phyloP scores from a whole-genome alignment of 2,888 invertebrate genomes.

The Oscheius sp. region DNA sequence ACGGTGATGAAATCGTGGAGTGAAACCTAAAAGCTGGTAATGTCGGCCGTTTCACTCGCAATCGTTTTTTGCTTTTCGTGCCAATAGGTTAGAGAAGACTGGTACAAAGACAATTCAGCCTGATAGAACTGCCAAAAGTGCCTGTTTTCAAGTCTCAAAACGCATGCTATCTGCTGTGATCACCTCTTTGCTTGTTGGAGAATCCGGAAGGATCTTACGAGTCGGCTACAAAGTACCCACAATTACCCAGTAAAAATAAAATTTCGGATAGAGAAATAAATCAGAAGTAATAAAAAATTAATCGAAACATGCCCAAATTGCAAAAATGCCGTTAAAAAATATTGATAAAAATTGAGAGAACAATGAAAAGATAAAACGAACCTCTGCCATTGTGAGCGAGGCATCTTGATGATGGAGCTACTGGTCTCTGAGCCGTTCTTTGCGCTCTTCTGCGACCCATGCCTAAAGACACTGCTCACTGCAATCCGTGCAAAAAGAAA shows the following conservation, averaged over 20 bases:
- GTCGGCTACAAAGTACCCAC: conserved; percentile 18
- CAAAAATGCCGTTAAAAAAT: not conserved
- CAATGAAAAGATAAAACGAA: conserved; percentile 20
- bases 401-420: conserved; percentile 46
- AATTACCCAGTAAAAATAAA: conserved; percentile 5
- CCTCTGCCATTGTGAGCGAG: conserved; percentile 66
- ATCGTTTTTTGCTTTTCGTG: not conserved
- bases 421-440: conserved; percentile 42
- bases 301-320: conserved; percentile 12
- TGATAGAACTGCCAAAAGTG: conserved; percentile 4
- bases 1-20: conserved; percentile 46
- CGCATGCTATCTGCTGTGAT: conserved; percentile 5
- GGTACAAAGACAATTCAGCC: not conserved
- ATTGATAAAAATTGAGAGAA: not conserved
- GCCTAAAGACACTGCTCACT: conserved; percentile 47
- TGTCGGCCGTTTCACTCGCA: no score
- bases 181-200: conserved; percentile 26
- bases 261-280: not conserved
- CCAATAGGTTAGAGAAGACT: not conserved
- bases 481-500: conserved; percentile 35
- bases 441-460: conserved; percentile 48
- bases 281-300: conserved; percentile 1
- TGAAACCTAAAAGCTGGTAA: conserved; percentile 53
- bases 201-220: conserved; percentile 18
- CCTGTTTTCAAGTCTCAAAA: not conserved